Evolutionary conservation across 2,888 invertebrate species (phyloP), one percentile per base, ranked within the genome.

Genomic region (Drosophila formosana): DNA sequence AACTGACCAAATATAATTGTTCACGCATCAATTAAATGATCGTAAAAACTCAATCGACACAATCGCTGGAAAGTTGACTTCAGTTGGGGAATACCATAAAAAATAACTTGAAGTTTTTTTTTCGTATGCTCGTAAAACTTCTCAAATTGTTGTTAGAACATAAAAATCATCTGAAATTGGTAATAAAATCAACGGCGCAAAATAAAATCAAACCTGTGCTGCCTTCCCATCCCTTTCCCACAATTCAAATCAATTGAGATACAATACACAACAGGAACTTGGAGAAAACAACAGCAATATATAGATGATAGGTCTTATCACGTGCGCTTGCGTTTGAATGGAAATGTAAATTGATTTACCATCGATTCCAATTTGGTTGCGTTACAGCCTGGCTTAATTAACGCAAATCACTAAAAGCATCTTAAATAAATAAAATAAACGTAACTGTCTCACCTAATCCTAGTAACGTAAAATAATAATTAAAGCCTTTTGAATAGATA

Each of bases 91-190:
- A 39, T 5, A 23, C 23, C 49, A 18, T 13, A 37, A 6, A 13
- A 26, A 30, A 39, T 41, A 66, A 49, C 61, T 55, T 39, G 41
- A 75, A 61, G 60, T 64, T 61, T 5, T 50, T 50, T 67, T 66
- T 61, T 69, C 63, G 63, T 46, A 49, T 7, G 64, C 72, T 80
- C 88, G 75, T 88, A 69, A 88, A 88, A 75, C 57, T 67, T 60
- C 57, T 61, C 76, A 72, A 87, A 87, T 81, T 87, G 82, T 71
- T 82, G 86, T 79, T 84, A 80, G 80, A 78, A 77, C 88, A 88
- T 89, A 89, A 89, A 89, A 89, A 88, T 78, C 89, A 89, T 83
- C 82, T 86, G 82, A 89, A 88, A 68, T 68, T 28, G 76, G 71
- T 72, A 76, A 83, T 84, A 85, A 84, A 86, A 72, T 80, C 83